A percentile compares a stretch with the other conserved stretches of the same genome.
Evolutionary conservation across 2,113 vertebrate genomes (phyloP).

Genomic region (Hyaena hyaena): DNA sequence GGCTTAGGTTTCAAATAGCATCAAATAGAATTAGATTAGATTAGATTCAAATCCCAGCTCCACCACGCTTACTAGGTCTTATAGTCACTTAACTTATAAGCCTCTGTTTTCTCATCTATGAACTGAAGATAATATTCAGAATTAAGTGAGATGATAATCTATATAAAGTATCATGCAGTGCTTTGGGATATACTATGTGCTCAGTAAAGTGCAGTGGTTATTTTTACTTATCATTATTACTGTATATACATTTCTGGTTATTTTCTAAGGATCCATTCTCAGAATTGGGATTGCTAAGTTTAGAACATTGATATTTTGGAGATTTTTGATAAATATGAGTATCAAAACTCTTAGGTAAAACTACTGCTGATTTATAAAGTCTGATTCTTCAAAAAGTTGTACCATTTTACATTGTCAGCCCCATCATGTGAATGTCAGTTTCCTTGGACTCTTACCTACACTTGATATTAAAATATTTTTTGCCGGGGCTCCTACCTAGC

Average conservation of each 20-base stretch:
- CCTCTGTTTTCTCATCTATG: constrained; percentile 4
- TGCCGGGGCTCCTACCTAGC: background rate
- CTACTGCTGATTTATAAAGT: background rate
- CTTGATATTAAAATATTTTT: background rate
- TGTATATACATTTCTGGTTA: background rate
- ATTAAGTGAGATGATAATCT: constrained; percentile 52
- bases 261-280: constrained; percentile 33
- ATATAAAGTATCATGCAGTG: background rate
- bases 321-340: background rate
- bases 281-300: constrained; percentile 44
- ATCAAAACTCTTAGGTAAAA: background rate
- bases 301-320: constrained; percentile 30
- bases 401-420: background rate
- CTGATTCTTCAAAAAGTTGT: background rate
- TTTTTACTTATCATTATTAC: constrained; percentile 21
- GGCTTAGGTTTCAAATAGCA: background rate
- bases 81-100: background rate
- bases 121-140: constrained; percentile 29
- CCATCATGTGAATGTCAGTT: background rate
- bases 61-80: background rate
- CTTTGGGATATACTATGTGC: background rate
- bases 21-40: too few relatives aligned
- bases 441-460: background rate
- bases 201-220: background rate
- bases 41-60: background rate